Evolutionary conservation across 1,140 invertebrate genomes (phyloP).

Genomic region (Acromyrmex echinatior): DNA sequence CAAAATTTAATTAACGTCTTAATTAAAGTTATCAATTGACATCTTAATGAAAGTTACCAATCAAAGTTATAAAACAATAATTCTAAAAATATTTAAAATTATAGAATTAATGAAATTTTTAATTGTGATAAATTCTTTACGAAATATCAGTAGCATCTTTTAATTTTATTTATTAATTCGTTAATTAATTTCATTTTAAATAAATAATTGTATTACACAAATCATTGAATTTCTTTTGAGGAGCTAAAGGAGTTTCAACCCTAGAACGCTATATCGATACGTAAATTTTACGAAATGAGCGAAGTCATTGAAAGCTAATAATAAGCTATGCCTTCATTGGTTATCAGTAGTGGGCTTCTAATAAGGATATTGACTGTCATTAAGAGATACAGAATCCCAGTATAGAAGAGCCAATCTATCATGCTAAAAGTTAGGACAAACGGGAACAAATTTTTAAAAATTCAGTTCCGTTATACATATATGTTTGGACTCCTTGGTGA

Average conservation of each 20-base stretch:
- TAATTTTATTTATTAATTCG: neutral
- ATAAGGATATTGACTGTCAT: too few species aligned
- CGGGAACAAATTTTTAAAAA: too few species aligned
- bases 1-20: neutral
- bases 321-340: too few species aligned
- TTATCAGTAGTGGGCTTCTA: too few species aligned
- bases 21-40: neutral
- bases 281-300: too few species aligned
- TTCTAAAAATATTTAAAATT: neutral
- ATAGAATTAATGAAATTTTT: neutral
- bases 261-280: too few species aligned
- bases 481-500: too few species aligned
- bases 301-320: too few species aligned
- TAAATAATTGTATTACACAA: neutral
- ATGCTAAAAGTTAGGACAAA: too few species aligned
- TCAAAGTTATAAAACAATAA: constrained; percentile 3
- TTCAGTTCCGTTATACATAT: too few species aligned
- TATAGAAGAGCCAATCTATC: too few species aligned
- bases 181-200: neutral
- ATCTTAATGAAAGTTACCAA: neutral
- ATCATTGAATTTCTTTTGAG: neutral
- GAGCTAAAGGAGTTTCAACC: neutral
- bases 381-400: too few species aligned
- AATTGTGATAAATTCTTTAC: neutral
- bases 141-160: neutral